Evolutionary conservation across 2,888 invertebrate species (phyloP).

Genomic region (Phasia obesa): DNA sequence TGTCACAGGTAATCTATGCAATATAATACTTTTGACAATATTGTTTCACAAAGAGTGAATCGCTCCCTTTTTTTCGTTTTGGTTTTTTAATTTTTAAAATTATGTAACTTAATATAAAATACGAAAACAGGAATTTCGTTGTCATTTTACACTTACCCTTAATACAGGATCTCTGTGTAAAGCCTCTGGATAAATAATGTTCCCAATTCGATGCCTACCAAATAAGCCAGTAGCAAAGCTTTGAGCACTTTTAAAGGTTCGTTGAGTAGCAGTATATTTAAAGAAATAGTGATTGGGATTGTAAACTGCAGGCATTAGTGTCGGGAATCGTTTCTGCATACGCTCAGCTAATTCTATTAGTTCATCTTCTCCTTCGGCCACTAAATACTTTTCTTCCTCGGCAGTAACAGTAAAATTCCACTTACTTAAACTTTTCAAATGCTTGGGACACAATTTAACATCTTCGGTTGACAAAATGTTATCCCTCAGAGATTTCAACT

Average conservation of each 20-base stretch:
- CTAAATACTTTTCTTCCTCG: slow-evolving; percentile 85
- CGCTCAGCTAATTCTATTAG: slow-evolving; percentile 88
- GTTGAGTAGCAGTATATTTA: slow-evolving; percentile 89
- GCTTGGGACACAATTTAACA: slow-evolving; percentile 83
- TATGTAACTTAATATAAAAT: not conserved
- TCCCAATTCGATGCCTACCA: slow-evolving; percentile 85
- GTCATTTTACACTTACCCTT: slow-evolving; percentile 84
- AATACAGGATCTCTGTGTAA: slow-evolving; percentile 86
- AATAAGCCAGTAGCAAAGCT: slow-evolving; percentile 90
- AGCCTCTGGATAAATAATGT: slow-evolving; percentile 87
- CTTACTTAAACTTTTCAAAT: slow-evolving; percentile 82
- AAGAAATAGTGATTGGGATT: slow-evolving; percentile 84
- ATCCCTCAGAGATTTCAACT: slow-evolving; percentile 82
- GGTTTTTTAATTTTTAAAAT: too few relatives aligned
- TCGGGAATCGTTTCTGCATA: slow-evolving; percentile 88
- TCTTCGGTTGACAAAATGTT: slow-evolving; percentile 81
- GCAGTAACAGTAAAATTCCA: slow-evolving; percentile 85
- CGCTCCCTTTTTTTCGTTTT: too few relatives aligned
- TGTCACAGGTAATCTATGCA: too few relatives aligned
- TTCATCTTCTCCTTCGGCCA: slow-evolving; percentile 90
- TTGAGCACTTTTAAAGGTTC: slow-evolving; percentile 89
- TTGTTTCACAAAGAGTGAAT: too few relatives aligned
- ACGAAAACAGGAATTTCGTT: not conserved
- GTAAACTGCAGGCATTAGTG: slow-evolving; percentile 85
- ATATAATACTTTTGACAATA: too few relatives aligned